Evolutionary conservation across 2,888 invertebrate species (phyloP), one percentile per base, ranked within the genome.

Genomic region (Drosophila longiperda): DNA sequence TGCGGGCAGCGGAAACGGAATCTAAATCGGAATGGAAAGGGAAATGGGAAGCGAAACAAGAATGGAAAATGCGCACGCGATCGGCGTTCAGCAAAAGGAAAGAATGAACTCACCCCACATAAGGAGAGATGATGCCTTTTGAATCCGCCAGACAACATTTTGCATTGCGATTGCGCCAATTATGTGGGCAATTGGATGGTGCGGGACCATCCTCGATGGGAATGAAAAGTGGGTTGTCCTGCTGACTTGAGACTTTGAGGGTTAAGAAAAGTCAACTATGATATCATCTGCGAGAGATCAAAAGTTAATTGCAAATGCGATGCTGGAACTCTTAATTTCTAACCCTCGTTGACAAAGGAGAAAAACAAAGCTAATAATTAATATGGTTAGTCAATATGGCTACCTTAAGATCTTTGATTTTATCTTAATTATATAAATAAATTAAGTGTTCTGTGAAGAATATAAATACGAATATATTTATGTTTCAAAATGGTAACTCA

Each of bases 1-100:
- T 89, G 89, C 89, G 90, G 89, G 89, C 84, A 82, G 40, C 79
- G 78, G 78, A 66, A 74, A 83, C 75, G 66, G 68, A 77, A 80
- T 80, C 58, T 60, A 60, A 55, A 66, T 64, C 45, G 62, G 20
- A 45, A 15, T 23, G 15, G 45, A 20, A 45, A 3, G 7, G 45
- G 45, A 15, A 20, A 38, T 40, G 29, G 68, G 45, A 60, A 59
- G 33, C 33, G 40, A 60, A 59, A 40, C 32, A 57, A 57, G 68
- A 78, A 75, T 72, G 73, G 73, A 50, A 80, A 64, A 69, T 61
- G 70, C 74, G 76, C 91, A 90, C 89, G 91, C 91, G 89, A 90
- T 90, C 89, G 68, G 55, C 70, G 62, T 48, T 15, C n/a, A 65
- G 54, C 58, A 62, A 70, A 77, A 49, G 17, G 17, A 76, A 70